phyloP scores from a whole-genome alignment of 2,113 vertebrate genomes.

The Tragelaphus strepsiceros region DNA sequence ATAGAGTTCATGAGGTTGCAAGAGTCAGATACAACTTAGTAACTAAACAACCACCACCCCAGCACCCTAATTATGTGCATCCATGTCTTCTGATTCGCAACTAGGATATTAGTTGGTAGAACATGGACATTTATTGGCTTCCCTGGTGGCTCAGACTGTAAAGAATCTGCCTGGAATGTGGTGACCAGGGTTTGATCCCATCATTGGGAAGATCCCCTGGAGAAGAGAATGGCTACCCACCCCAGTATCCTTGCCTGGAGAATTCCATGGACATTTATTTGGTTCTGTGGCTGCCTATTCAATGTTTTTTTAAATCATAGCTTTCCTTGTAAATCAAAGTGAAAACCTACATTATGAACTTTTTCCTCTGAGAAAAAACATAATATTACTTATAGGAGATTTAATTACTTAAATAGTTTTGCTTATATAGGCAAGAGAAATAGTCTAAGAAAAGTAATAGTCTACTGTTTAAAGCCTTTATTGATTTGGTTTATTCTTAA shows the following conservation, averaged over 20 bases:
- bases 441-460: not conserved
- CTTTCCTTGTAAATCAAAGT: not conserved
- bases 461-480: not conserved
- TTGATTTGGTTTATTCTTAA: not conserved
- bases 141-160: not conserved
- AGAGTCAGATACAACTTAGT: not conserved
- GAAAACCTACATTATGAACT: not conserved
- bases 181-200: not conserved
- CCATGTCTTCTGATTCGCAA: not conserved
- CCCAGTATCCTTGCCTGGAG: not conserved
- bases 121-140: not conserved
- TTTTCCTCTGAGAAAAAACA: not conserved
- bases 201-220: not conserved
- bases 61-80: not conserved
- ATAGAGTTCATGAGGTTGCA: not conserved
- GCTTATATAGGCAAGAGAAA: not conserved
- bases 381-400: not conserved
- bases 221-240: not conserved
- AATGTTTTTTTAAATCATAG: not conserved
- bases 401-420: slow-evolving; percentile 6
- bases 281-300: not conserved
- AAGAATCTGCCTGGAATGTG: not conserved
- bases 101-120: not conserved
- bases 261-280: not conserved
- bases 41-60: not conserved